A percentile compares a stretch with the other conserved stretches of the same genome.
Evolutionary conservation across 1,140 invertebrate genomes (phyloP).

Genomic region (Mya arenaria): DNA sequence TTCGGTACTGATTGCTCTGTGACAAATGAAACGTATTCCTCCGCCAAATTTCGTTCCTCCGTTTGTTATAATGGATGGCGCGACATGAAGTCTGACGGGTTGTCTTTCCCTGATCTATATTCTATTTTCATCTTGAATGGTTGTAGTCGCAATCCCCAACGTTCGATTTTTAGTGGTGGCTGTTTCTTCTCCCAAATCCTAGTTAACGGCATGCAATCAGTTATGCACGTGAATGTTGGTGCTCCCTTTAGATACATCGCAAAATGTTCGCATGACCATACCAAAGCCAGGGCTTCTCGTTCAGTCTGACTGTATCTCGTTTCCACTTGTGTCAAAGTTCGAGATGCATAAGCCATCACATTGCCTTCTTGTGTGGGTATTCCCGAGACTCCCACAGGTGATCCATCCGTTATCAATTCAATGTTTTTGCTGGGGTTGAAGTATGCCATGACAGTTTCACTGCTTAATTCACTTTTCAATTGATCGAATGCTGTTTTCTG

Average conservation of each 20-base stretch:
- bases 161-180: neutral
- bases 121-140: conserved; percentile 49
- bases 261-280: conserved; percentile 21
- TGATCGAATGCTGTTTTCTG: neutral
- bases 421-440: conserved; percentile 2
- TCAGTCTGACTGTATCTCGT: conserved; percentile 13
- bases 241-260: conserved; percentile 4
- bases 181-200: conserved; percentile 21
- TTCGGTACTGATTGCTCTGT: conserved; percentile 13
- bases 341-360: conserved; percentile 20
- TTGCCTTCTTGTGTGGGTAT: conserved; percentile 22
- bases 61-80: conserved; percentile 6
- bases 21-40: conserved; percentile 51
- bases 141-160: conserved; percentile 41
- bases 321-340: conserved; percentile 4
- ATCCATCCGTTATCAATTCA: neutral
- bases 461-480: neutral
- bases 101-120: conserved; percentile 42
- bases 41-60: conserved; percentile 12
- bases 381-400: conserved; percentile 4
- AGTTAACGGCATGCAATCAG: conserved; percentile 11
- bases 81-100: conserved; percentile 56
- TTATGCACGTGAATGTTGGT: neutral
- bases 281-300: conserved; percentile 6
- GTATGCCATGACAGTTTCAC: conserved; percentile 26